Conservation (phyloP, 2,888 invertebrate genomes). For the Lycocerus yunnanus region DNA sequence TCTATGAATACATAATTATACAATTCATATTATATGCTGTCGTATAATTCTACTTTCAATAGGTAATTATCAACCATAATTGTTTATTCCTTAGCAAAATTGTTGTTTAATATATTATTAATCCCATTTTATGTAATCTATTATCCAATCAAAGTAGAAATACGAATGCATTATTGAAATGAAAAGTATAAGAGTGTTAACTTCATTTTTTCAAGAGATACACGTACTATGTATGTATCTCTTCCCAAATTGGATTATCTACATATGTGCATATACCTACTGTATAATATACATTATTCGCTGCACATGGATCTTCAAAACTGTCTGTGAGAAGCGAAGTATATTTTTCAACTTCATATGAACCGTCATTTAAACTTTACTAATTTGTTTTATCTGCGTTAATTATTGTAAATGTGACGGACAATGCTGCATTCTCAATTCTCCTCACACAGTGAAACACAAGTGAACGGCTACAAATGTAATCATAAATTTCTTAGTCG, state of each 20-base stretch:
- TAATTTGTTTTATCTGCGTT: neutral
- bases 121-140: neutral
- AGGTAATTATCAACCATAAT: slow-evolving; percentile 42
- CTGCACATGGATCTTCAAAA: too few relatives aligned
- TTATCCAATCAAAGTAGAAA: neutral
- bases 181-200: too few relatives aligned
- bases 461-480: slow-evolving; percentile 54
- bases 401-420: slow-evolving; percentile 45
- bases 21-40: slow-evolving; percentile 47
- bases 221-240: too few relatives aligned
- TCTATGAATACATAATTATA: slow-evolving; percentile 49
- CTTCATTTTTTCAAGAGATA: neutral
- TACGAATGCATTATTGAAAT: too few relatives aligned
- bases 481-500: slow-evolving; percentile 53
- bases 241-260: too few relatives aligned
- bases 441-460: slow-evolving; percentile 53
- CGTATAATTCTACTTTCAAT: slow-evolving; percentile 48
- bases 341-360: neutral
- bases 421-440: slow-evolving; percentile 52
- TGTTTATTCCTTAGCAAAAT: slow-evolving; percentile 16
- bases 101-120: neutral
- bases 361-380: neutral
- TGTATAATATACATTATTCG: too few relatives aligned
- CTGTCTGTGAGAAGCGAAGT: neutral
- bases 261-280: too few relatives aligned